Conservation (phyloP, 2,888 invertebrate species). For the Dinocampus coccinellae region DNA sequence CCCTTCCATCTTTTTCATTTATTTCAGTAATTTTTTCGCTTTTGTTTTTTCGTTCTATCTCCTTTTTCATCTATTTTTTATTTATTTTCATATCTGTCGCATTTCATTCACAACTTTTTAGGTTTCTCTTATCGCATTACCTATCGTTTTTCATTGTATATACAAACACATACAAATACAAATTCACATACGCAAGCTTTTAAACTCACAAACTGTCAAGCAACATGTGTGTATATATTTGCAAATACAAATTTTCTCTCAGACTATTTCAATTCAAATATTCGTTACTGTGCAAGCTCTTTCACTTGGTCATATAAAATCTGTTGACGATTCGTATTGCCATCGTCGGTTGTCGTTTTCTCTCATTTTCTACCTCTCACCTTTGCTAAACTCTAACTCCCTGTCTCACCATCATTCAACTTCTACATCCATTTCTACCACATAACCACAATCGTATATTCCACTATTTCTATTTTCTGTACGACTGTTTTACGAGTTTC, state of each 20-base stretch:
- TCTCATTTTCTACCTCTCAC: conserved; percentile 5
- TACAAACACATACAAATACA: not conserved
- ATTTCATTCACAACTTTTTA: conserved; percentile 6
- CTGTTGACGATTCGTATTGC: not conserved
- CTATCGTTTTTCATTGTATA: conserved; percentile 18
- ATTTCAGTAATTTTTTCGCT: not conserved
- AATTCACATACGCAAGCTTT: not conserved
- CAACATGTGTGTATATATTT: too few relatives aligned
- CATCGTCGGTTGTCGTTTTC: not conserved
- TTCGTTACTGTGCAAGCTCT: conserved; percentile 10
- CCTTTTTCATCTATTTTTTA: not conserved
- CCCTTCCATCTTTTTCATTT: not conserved
- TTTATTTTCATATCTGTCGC: not conserved
- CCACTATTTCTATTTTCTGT: not conserved
- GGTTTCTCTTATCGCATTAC: not conserved
- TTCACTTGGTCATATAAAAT: not conserved
- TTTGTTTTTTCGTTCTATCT: too few relatives aligned
- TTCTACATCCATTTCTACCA: not conserved
- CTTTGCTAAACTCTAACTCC: conserved; percentile 6
- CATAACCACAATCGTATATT: not conserved
- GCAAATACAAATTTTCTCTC: conserved; percentile 3
- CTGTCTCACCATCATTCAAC: too few relatives aligned
- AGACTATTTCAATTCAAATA: conserved; percentile 3
- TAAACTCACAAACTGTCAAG: not conserved
- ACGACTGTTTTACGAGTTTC: conserved; percentile 5